Percentiles rank a stretch among this genome's conserved stretches.
phyloP scores from a whole-genome alignment of 2,797 vertebrate species.

The Peromyscus nudipes region DNA sequence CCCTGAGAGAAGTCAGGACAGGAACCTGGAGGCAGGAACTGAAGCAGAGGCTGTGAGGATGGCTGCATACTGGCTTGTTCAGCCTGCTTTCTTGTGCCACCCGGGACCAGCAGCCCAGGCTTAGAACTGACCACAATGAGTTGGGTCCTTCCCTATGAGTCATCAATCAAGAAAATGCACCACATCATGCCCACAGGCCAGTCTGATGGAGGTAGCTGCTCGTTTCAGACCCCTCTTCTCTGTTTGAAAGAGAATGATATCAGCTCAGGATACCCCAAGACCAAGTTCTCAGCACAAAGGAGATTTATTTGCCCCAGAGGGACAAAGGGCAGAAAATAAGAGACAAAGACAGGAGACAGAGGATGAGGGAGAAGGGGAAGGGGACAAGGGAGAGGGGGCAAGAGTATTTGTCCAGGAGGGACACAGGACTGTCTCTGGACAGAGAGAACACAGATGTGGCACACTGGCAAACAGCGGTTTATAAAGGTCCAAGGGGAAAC shows the following conservation, averaged over 20 bases:
- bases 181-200: neutral
- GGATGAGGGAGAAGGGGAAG: neutral
- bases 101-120: neutral
- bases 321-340: neutral
- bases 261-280: neutral
- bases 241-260: neutral
- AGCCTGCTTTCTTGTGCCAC: neutral
- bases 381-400: neutral
- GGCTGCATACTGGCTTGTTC: neutral
- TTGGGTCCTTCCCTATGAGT: neutral
- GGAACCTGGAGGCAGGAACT: neutral
- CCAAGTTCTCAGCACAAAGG: neutral
- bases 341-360: neutral
- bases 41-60: neutral
- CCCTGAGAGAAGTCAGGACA: neutral
- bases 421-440: neutral
- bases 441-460: neutral
- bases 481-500: neutral
- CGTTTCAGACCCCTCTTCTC: neutral
- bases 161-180: neutral
- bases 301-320: neutral
- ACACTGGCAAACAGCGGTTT: neutral
- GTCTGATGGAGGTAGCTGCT: neutral
- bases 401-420: neutral
- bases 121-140: neutral